phyloP scores from a whole-genome alignment of 1,140 invertebrate genomes.

The Goniozus legneri region DNA sequence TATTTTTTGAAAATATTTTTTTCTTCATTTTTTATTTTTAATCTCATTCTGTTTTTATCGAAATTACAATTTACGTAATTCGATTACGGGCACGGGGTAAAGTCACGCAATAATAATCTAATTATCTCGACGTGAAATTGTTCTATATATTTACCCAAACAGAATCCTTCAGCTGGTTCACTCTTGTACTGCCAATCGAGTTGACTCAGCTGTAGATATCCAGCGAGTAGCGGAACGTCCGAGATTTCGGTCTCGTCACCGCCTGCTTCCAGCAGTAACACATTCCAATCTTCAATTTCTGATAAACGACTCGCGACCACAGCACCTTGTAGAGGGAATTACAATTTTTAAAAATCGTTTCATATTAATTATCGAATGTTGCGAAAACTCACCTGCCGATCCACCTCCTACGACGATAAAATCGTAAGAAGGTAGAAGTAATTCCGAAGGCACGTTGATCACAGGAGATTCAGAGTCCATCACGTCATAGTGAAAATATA shows the following conservation, averaged over 20 bases:
- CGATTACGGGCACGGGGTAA: too few relatives aligned
- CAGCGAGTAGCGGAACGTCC: conserved; percentile 82
- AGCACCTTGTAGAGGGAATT: conserved; percentile 57
- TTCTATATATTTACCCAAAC: conserved; percentile 61
- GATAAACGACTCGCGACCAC: conserved; percentile 85
- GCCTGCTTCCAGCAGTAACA: conserved; percentile 85
- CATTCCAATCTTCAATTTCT: conserved; percentile 77
- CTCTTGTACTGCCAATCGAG: conserved; percentile 92
- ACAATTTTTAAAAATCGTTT: too few relatives aligned
- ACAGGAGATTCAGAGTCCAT: conserved; percentile 72
- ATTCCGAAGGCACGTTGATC: conserved; percentile 63
- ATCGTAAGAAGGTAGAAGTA: conserved; percentile 71
- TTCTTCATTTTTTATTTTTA: too few relatives aligned
- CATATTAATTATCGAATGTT: too few relatives aligned
- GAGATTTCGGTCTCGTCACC: conserved; percentile 88
- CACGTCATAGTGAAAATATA: conserved; percentile 78
- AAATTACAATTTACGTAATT: not conserved
- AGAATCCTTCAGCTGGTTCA: conserved; percentile 78
- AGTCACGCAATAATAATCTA: too few relatives aligned
- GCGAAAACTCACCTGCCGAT: conserved; percentile 73
- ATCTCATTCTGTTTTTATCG: not conserved
- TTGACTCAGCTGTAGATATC: conserved; percentile 81
- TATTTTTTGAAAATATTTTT: not conserved
- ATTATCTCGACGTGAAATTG: not conserved
- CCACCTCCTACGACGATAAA: conserved; percentile 91